Evolutionary conservation across 92 coral and sea anemone species (phyloP), one percentile per base, ranked within the genome.

Genomic region (Phenganax stokvisi): DNA sequence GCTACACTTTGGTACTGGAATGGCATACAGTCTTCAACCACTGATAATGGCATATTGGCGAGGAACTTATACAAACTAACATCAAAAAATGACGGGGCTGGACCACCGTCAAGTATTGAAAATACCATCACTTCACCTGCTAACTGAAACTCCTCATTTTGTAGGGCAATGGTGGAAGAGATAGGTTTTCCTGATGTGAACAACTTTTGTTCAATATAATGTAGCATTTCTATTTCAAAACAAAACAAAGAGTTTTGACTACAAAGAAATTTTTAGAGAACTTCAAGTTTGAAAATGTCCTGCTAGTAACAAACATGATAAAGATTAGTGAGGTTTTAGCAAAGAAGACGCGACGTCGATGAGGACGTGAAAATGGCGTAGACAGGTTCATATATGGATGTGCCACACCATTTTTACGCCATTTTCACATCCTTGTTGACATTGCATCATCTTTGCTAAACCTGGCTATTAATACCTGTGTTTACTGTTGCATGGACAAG

Each of bases 91-190:
- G 76, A 71, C 9, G 83, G 83, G 16, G 74, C 83, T 10, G 83
- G 83, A n/a, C 83, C 83, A 6, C 83, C 83, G 25, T 80, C 74
- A 47, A 80, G 44, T 16, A 64, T 51, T 6, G 83, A 80, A 47
- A 65, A 52, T 5, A 80, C 83, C 75, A 63, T 80, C 6, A n/a
- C 54, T 65, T 64, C 75, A 10, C 83, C 83, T 3, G 75, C 75
- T 7, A 80, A 12, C 13, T 17, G 56, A 10, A 79, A 79, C 27
- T 79, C 74, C 1, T 55, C 28, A 11, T 62, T 58, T 10, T 70
- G 59, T 37, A 79, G 0, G 25, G 56, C 56, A 13, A 62, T 56
- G 9, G 83, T 79, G 28, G 83, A 79, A 63, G 9, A 0, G 58
- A 79, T 79, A 12, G 83, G 83, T 37, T 79, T 79, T 79, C 83